A percentile compares a stretch with the other conserved stretches of the same genome.
These are phyloP conservation scores for Himalopsyche tibetana DNA, from an alignment of 2,888 invertebrate species.

Conservation along the genomic window DNA sequence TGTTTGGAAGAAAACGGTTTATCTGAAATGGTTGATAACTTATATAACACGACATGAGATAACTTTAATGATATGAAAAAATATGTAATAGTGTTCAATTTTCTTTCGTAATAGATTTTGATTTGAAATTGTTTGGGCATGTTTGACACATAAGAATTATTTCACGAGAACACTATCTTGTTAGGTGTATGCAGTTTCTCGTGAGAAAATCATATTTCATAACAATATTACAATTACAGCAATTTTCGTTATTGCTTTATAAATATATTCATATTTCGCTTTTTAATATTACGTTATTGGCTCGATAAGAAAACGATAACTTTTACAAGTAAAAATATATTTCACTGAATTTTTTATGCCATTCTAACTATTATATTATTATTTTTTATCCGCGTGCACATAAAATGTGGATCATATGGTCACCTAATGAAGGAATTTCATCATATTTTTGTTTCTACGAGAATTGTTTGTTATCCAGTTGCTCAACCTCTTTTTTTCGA, in stretches of 20 bases:
- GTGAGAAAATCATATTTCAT: neutral
- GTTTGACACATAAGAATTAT: conserved; percentile 9
- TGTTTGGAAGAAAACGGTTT: too few relatives aligned
- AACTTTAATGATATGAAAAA: neutral
- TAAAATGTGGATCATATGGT: too few relatives aligned
- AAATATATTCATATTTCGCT: neutral
- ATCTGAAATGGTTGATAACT: too few relatives aligned
- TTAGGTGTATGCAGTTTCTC: neutral
- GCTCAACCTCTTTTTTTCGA: too few relatives aligned
- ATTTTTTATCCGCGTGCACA: too few relatives aligned
- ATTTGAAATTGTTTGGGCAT: conserved; percentile 11
- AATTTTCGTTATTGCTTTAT: conserved; percentile 5
- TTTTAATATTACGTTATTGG: neutral
- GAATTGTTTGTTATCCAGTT: too few relatives aligned
- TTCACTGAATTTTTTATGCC: neutral
- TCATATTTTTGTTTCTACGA: too few relatives aligned
- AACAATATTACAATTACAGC: neutral
- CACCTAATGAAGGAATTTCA: too few relatives aligned
- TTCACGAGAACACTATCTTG: neutral
- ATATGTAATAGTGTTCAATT: neutral
- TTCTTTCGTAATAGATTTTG: neutral
- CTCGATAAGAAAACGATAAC: neutral
- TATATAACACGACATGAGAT: neutral
- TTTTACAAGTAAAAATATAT: neutral
- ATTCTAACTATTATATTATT: too few relatives aligned